A percentile compares a stretch with the other conserved stretches of the same genome.
Conservation (phyloP, 2,113 vertebrate genomes). For the Oncorhynchus keta region DNA sequence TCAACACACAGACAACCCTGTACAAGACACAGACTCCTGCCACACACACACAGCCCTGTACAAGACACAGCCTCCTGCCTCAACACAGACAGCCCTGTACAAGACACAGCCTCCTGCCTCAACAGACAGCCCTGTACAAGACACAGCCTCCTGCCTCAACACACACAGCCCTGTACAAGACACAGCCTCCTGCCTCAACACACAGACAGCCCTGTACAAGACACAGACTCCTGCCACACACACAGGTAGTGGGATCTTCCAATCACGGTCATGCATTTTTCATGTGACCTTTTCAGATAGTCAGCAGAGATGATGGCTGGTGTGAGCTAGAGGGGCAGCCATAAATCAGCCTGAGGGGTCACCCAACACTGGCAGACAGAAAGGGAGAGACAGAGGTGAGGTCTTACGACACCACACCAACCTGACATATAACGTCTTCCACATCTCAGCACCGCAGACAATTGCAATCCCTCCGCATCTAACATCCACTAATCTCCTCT, state of each 20-base stretch:
- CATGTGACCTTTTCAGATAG: conserved; percentile 71
- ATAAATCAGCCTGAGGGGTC: not conserved
- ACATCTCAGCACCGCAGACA: not conserved
- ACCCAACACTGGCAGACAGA: not conserved
- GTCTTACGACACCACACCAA: no score
- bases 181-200: no score
- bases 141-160: no score
- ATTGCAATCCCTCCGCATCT: not conserved
- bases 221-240: conserved; percentile 37
- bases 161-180: not conserved
- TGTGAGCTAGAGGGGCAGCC: conserved; percentile 42
- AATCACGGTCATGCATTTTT: conserved; percentile 71
- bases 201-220: no score
- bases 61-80: no score
- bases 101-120: no score
- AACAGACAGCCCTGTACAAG: no score
- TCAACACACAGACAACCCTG: no score
- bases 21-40: no score
- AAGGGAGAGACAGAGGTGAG: not conserved
- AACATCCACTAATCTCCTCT: not conserved
- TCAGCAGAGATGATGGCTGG: conserved; percentile 60
- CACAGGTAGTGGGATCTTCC: conserved; percentile 45
- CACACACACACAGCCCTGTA: no score
- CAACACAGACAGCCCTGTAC: no score
- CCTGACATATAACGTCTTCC: not conserved